Evolutionary conservation across 2,113 vertebrate genomes (phyloP).

Genomic region (Anseranas semipalmata): DNA sequence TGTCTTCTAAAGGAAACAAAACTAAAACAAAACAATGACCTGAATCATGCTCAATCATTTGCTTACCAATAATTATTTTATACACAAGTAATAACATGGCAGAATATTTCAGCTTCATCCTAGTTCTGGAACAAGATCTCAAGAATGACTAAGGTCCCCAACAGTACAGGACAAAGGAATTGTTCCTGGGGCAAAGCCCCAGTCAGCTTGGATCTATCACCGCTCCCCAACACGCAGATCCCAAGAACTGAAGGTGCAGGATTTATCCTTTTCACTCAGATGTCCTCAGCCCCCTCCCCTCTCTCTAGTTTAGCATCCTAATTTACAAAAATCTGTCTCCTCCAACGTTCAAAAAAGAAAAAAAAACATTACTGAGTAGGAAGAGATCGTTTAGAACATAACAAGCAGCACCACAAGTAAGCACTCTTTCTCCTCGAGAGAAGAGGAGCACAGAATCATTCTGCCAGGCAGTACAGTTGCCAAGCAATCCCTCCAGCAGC

Average conservation of each 20-base stretch:
- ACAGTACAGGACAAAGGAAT: not conserved
- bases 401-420: not conserved
- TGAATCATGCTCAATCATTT: not conserved
- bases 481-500: not conserved
- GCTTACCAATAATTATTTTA: not conserved
- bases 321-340: not conserved
- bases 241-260: not conserved
- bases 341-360: not conserved
- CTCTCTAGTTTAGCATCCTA: not conserved
- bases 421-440: not conserved
- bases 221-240: not conserved
- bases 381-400: not conserved
- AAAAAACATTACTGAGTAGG: not conserved
- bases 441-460: not conserved
- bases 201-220: accelerated
- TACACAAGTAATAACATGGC: not conserved
- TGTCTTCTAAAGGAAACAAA: not conserved
- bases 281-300: not conserved
- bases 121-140: not conserved
- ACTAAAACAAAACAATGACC: not conserved
- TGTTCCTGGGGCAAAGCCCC: not conserved
- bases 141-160: not conserved
- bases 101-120: not conserved
- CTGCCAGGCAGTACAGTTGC: not conserved
- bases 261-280: not conserved